phyloP scores from a whole-genome alignment of 35 echinoderm and acorn worm genomes.

The Holothuria glaberrima region DNA sequence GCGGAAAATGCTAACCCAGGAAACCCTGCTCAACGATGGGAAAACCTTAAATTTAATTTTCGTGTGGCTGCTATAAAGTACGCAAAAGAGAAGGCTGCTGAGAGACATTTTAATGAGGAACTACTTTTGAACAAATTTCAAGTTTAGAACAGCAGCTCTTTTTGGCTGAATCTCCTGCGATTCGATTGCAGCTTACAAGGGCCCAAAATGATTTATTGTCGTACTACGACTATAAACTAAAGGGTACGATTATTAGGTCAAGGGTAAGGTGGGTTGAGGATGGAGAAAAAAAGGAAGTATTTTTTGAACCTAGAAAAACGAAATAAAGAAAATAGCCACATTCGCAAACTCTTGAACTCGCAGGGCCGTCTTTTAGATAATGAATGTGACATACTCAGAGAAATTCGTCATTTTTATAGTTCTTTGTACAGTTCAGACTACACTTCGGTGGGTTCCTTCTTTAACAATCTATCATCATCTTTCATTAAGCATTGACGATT shows the following conservation, averaged over 20 bases:
- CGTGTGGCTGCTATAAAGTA: too few species aligned
- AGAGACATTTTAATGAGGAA: neutral
- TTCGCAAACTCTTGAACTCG: too few species aligned
- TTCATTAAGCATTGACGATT: too few species aligned
- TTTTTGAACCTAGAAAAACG: slow-evolving; percentile 17
- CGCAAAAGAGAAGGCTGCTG: neutral
- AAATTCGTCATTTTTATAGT: neutral
- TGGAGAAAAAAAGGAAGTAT: neutral
- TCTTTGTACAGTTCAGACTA: neutral
- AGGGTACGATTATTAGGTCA: slow-evolving; percentile 12
- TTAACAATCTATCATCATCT: neutral
- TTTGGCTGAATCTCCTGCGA: too few species aligned
- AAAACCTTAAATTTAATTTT: too few species aligned
- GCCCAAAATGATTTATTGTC: too few species aligned
- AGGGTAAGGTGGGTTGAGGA: too few species aligned
- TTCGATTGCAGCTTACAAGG: neutral
- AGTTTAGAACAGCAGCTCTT: neutral
- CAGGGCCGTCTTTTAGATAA: too few species aligned
- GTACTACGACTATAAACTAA: neutral
- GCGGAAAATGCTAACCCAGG: too few species aligned
- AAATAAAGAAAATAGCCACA: neutral
- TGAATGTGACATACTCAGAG: neutral
- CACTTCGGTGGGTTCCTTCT: neutral
- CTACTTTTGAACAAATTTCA: neutral
- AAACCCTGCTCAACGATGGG: too few species aligned